phyloP scores from a whole-genome alignment of 2,888 invertebrate species.

The Drosophila dives region DNA sequence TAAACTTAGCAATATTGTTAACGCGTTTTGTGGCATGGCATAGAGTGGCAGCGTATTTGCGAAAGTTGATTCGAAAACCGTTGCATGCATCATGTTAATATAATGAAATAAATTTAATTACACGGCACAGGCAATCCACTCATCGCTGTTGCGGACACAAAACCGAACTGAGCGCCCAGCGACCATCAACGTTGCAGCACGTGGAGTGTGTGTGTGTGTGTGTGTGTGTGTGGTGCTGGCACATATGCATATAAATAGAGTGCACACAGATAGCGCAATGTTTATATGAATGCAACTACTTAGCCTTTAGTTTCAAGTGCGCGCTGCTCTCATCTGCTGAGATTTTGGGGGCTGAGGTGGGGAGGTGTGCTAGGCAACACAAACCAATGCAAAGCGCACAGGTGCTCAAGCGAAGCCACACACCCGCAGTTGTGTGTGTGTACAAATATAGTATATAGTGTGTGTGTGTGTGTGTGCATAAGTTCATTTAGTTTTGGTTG shows the following conservation, averaged over 20 bases:
- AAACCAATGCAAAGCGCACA: conserved; percentile 47
- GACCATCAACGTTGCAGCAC: conserved; percentile 19
- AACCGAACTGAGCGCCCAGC: conserved; percentile 9
- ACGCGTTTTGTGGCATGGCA: neutral
- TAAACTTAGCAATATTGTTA: no score
- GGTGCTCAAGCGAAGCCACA: conserved; percentile 69
- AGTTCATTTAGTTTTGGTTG: conserved; percentile 74
- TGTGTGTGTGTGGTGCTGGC: neutral
- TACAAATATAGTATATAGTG: conserved; percentile 5
- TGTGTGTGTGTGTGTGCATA: conserved; percentile 37
- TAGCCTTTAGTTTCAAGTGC: conserved; percentile 77
- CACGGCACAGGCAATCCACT: conserved; percentile 60
- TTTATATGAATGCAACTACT: conserved; percentile 78
- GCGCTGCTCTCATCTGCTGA: conserved; percentile 42
- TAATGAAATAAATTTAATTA: conserved; percentile 74
- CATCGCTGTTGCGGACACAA: conserved; percentile 19
- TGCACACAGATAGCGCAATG: conserved; percentile 39
- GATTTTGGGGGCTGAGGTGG: conserved; percentile 20
- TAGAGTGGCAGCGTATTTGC: neutral
- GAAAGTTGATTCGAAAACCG: neutral
- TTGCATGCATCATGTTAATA: conserved; percentile 24
- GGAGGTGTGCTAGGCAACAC: neutral
- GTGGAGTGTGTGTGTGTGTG: neutral
- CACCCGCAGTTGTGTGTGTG: conserved; percentile 33
- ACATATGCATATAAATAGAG: conserved; percentile 22